Base-by-base conservation (phyloP, 2,113 vertebrate genomes). In the Menidia beryllina region DNA sequence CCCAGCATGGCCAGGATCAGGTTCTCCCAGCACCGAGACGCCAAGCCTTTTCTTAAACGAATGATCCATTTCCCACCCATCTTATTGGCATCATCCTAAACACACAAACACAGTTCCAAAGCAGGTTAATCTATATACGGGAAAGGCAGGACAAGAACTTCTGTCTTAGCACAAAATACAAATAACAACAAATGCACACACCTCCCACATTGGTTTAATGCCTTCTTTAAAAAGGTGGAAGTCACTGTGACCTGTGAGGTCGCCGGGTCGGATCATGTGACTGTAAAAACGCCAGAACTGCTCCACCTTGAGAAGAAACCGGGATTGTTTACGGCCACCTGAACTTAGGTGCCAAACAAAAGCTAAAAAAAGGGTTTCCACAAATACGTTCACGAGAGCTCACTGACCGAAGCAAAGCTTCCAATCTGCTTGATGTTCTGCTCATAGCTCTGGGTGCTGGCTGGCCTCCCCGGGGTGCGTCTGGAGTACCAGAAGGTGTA, bases 181-280 rank as follows among this genome's bases (percentile, higher is more conserved):
- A 7, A 48, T 11, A 10, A 45, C 19, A 73, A 20, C 15, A 62
- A 41, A 60, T 10, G 21, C 21, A 71, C 69, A 41, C 27, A 94
- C 94, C 89, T 95, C 94, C 94, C 94, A 95, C 94, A 95, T 95
- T 51, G 94, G 94, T 88, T 95, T 95, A 81, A 95, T 94, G 49
- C 94, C 94, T 60, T 95, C 94, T 60, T 95, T 95, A 66, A 95
- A 95, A 26, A 95, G 90, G 55, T 95, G 94, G 68, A 95, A 95
- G 79, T 95, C 94, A 57, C 94, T 94, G 54, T 95, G 94, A 25
- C 94, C 94, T 0, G 93, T 94, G 50, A 95, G 79, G 79, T 95
- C 94, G 2, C 94, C 94, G 4, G 94, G 94, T n/a, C 94, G 88
- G 76, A 94, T 94, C 91, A 95, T 91, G 88, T 95, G 94, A 90